Evolutionary conservation across 2,888 invertebrate species (phyloP).

Genomic region (Hypercompe scribonia): DNA sequence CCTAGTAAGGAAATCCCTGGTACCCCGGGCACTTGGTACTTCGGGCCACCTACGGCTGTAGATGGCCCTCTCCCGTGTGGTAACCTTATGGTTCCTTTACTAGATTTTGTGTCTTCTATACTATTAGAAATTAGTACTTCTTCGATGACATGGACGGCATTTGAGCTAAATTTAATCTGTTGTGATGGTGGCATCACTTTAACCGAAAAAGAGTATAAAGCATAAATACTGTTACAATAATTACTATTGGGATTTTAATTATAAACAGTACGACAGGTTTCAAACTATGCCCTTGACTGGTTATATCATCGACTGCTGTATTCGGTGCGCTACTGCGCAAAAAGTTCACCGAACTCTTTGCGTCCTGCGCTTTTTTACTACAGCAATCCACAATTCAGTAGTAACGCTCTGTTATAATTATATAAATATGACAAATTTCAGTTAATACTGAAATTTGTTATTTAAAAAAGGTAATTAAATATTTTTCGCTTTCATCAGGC

Average conservation of each 20-base stretch:
- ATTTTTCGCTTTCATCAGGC: constrained; percentile 63
- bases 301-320: constrained; percentile 68
- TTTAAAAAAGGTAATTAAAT: constrained; percentile 14
- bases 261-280: constrained; percentile 66
- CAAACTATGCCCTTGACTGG: constrained; percentile 69
- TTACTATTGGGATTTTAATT: constrained; percentile 52
- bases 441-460: neutral
- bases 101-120: neutral
- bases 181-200: neutral
- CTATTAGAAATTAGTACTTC: neutral
- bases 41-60: too few relatives aligned
- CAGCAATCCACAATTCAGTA: constrained; percentile 25
- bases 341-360: constrained; percentile 73
- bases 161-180: too few relatives aligned
- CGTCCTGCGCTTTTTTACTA: constrained; percentile 28
- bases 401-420: neutral
- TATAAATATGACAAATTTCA: neutral
- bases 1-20: too few relatives aligned
- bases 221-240: constrained; percentile 12
- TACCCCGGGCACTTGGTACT: too few relatives aligned
- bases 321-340: constrained; percentile 64
- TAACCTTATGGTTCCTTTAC: too few relatives aligned
- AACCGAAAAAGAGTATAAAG: constrained; percentile 15
- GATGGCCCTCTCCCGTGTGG: too few relatives aligned
- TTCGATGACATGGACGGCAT: too few relatives aligned